These are phyloP conservation scores for Pollenia angustigena DNA, from an alignment of 2,888 invertebrate genomes.

Conservation along the genomic window DNA sequence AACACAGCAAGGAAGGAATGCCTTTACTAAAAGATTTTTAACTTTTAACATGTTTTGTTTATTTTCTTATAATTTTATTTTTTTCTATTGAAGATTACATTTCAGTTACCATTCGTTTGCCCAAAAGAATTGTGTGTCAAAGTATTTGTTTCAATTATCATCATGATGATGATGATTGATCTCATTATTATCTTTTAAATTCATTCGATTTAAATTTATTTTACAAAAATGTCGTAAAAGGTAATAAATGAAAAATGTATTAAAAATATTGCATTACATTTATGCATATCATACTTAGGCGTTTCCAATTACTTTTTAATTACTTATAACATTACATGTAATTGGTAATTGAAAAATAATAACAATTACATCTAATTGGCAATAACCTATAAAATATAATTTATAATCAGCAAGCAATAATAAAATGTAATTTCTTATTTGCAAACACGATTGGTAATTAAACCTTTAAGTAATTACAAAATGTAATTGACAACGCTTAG, in stretches of 20 bases:
- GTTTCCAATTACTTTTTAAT: no score
- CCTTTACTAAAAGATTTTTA: constrained; percentile 25
- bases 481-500: no score
- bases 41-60: constrained; percentile 1
- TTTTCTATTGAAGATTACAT: constrained; percentile 77
- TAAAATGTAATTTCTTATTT: no score
- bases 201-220: constrained; percentile 1
- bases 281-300: neutral
- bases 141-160: constrained; percentile 75
- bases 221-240: constrained; percentile 31
- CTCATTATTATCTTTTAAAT: neutral
- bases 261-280: neutral
- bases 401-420: no score
- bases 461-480: no score
- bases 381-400: no score
- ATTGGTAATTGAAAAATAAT: no score
- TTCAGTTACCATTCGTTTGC: constrained; percentile 81
- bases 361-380: no score
- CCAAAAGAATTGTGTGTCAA: constrained; percentile 82
- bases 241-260: constrained; percentile 41
- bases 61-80: constrained; percentile 37
- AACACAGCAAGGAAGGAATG: constrained; percentile 73
- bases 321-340: no score
- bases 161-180: constrained; percentile 54
- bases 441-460: no score